Evolutionary conservation across 2,113 vertebrate genomes (phyloP), one percentile per base, ranked within the genome.

Genomic region (Prietella phreatophila): DNA sequence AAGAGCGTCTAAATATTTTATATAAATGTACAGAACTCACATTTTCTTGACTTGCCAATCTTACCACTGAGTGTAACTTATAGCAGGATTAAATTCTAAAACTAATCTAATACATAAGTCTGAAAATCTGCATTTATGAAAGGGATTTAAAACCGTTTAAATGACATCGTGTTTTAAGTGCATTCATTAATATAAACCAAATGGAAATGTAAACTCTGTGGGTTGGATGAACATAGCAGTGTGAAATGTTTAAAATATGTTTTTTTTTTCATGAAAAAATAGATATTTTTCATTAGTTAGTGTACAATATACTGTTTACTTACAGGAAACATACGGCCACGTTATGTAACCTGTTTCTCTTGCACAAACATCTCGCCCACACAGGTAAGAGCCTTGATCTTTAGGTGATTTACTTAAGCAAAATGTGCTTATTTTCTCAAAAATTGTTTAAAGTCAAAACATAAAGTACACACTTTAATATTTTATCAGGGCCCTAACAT

Each of bases 331-430:
- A 75, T 58, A 39, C 30, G 14, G 20, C 13, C 83, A 85, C 5
- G 25, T 82, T 82, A 7, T 39, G 80, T 85, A 75, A 75, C 20
- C 67, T 58, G 13, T 73, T 85, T 75, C 2, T 55, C 47, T 73
- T 73, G 30, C 14, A 73, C 33, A 85, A 85, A 85, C 53, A 85
- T 73, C 9, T 71, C 65, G 5, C 83, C 67, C 83, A 85, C 83
- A 75, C 50, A 75, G 83, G 5, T 61, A 47, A 36, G 15, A 82
- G 36, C 47, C 30, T 84, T 84, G 83, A 71, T 55, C 50, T 56
- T 71, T 85, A 39, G n/a, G 14, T 56, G 69, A 9, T 65, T 61
- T 58, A 42, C 56, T 82, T 36, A 22, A 61, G n/a, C 27, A 36
- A 39, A 58, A 82, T 17, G 5, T 50, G 27, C 30, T 27, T 76